A percentile compares a stretch with the other conserved stretches of the same genome.
Evolutionary conservation across 2,113 vertebrate genomes (phyloP).

Genomic region (Malurus melanocephalus): DNA sequence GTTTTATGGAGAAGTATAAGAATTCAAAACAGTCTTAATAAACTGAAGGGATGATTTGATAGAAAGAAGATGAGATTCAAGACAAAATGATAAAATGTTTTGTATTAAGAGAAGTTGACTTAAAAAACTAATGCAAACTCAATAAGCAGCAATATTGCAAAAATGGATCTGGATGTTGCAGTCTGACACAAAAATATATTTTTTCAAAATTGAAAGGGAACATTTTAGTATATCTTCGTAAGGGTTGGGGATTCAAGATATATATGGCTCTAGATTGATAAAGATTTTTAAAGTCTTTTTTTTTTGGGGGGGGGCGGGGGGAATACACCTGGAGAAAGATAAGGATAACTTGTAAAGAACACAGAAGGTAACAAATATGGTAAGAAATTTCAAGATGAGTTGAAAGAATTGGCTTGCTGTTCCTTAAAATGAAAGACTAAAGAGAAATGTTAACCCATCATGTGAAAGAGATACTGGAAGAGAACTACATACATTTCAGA

Average conservation of each 20-base stretch:
- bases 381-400: neutral
- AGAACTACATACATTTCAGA: neutral
- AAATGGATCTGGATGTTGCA: neutral
- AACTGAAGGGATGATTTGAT: neutral
- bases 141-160: neutral
- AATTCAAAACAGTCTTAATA: neutral
- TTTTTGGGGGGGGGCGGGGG: fast-evolving
- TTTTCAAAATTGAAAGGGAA: neutral
- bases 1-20: neutral
- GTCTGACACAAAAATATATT: neutral
- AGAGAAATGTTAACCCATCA: neutral
- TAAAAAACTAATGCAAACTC: neutral
- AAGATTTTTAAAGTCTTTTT: neutral
- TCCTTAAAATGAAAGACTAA: neutral
- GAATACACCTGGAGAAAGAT: neutral
- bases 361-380: neutral
- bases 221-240: neutral
- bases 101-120: neutral
- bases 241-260: neutral
- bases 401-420: neutral
- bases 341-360: neutral
- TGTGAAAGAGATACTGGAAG: neutral
- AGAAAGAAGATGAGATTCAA: neutral
- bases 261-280: neutral
- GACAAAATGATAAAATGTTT: neutral